Base-by-base conservation (phyloP, 2,888 invertebrate species). In the Ophioninae sp. region DNA sequence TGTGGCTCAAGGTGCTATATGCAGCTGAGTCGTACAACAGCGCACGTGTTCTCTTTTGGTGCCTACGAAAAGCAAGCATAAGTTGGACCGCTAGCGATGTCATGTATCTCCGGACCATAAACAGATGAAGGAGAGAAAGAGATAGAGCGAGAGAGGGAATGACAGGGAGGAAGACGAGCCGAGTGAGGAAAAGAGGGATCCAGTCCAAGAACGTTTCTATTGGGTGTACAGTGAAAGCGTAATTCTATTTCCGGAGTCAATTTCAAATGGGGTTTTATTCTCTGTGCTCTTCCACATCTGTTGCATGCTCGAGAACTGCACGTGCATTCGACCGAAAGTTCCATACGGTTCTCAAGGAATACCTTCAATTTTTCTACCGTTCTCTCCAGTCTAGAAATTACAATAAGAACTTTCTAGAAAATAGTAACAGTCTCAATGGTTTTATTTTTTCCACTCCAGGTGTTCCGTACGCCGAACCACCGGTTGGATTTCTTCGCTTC, bases 381-480 rank as follows among this genome's bases (percentile, higher is more conserved):
- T 61, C 41, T 56, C 61, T 30, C n/a, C 22, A 41, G 20, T 20
- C 59, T 39, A 30, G 30, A 30, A 30, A 30, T 30, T 30, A 30
- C 30, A 30, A 30, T 30, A 39, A 6, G 10, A 56, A 69, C 13
- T 59, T 59, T 10, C 9, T 8, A 13, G 41, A 30, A 51, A 23
- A 17, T 20, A 37, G 13, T 13, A 74, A 17, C 20, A 1, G 17
- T 65, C 51, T 13, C 13, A 17, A 5, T 71, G 1, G 3, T 6
- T 68, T 82, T n/a, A n/a, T n/a, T 59, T 23, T 82, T 69, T 72
- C 80, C n/a, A 9, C 85, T 86, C 30, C 89, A 92, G 94, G 97
- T 2, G 94, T 97, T 87, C 97, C 97, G 6, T 97, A 97, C 93
- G 97, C 97, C 6, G 96, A 96, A 56, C 95, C 97, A 10, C 97